Evolutionary conservation across 2,797 vertebrate species (phyloP).

Genomic region (Gouania willdenowi): DNA sequence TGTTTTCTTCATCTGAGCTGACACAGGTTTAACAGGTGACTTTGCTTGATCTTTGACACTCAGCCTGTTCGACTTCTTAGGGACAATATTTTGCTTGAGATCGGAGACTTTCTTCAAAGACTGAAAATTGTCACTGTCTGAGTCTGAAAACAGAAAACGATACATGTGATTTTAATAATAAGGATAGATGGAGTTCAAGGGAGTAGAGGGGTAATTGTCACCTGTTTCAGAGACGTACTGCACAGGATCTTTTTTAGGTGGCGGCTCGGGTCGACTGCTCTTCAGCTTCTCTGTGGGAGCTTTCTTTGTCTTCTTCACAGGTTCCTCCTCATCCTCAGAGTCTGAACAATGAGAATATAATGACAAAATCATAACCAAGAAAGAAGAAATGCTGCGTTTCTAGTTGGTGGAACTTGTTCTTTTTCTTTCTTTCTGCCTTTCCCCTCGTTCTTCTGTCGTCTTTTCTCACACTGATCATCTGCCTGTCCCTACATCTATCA

Average conservation of each 20-base stretch:
- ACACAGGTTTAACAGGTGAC: slow-evolving; percentile 61
- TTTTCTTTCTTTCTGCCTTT: no score
- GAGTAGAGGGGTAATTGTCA: slow-evolving; percentile 55
- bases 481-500: no score
- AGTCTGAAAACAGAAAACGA: slow-evolving; percentile 71
- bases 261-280: slow-evolving; percentile 53
- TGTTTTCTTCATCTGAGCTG: slow-evolving; percentile 44
- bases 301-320: slow-evolving; percentile 76
- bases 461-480: no score
- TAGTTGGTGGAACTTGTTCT: no score
- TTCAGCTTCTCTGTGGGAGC: slow-evolving; percentile 67
- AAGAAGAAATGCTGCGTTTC: no score
- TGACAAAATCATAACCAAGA: no score
- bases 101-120: slow-evolving; percentile 73
- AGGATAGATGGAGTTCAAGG: no score
- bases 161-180: no score
- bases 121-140: slow-evolving; percentile 84
- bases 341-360: slow-evolving; percentile 70
- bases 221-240: slow-evolving; percentile 92
- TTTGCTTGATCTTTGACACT: slow-evolving; percentile 37
- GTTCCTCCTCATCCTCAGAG: slow-evolving; percentile 78
- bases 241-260: slow-evolving; percentile 80
- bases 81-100: slow-evolving; percentile 74
- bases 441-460: no score
- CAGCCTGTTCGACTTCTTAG: slow-evolving; percentile 24